Percentiles rank a stretch among this genome's conserved stretches.
Evolutionary conservation across 2,888 invertebrate genomes (phyloP).

Genomic region (Yponomeuta plumbellus): DNA sequence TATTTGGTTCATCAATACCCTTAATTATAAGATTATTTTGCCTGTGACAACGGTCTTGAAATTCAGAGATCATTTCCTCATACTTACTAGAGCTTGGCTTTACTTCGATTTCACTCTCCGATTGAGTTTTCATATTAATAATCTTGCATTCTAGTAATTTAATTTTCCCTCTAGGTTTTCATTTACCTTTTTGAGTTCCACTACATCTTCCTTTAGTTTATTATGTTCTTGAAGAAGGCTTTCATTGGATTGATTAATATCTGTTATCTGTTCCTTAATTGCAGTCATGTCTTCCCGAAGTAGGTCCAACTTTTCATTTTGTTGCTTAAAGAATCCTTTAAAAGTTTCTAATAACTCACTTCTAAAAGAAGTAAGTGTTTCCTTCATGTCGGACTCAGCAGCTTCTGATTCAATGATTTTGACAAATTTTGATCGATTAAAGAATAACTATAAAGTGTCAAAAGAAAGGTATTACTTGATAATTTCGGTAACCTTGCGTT

Average conservation of each 20-base stretch:
- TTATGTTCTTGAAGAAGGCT: background rate
- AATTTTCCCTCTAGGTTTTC: background rate
- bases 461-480: too few relatives aligned
- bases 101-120: background rate
- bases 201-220: background rate
- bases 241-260: background rate
- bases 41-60: background rate
- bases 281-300: background rate
- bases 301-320: background rate
- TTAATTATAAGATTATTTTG: background rate
- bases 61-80: conserved; percentile 2
- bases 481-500: too few relatives aligned
- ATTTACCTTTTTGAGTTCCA: background rate
- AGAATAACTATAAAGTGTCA: too few relatives aligned
- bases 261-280: conserved; percentile 6
- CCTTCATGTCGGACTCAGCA: background rate
- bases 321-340: background rate
- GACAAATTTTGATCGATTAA: too few relatives aligned
- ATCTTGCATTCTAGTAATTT: background rate
- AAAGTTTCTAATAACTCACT: background rate
- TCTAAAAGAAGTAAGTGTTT: background rate
- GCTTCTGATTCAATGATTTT: background rate
- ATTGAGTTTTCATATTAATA: background rate
- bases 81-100: background rate
- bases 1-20: conserved; percentile 1